Conservation (phyloP, 2,113 vertebrate species). For the Cyphomyrus plagiostoma region DNA sequence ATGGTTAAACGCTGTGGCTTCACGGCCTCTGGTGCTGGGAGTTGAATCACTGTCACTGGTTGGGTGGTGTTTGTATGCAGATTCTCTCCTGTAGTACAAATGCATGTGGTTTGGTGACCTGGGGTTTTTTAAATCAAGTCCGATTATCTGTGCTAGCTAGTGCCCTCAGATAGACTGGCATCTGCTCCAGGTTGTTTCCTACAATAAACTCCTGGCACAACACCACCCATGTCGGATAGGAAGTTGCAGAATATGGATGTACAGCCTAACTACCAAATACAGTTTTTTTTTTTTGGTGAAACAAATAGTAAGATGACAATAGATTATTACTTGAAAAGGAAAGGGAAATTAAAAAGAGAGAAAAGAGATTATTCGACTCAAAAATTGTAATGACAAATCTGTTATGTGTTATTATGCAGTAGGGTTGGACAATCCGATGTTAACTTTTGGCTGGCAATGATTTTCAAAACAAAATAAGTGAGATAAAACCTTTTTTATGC, state of each 20-base stretch:
- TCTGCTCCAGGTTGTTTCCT: neutral
- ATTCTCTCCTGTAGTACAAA: neutral
- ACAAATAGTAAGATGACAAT: neutral
- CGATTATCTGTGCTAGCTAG: neutral
- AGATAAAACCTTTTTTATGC: neutral
- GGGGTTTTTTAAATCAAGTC: neutral
- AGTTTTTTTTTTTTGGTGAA: neutral
- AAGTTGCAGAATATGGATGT: neutral
- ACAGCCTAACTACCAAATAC: neutral
- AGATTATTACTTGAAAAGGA: neutral
- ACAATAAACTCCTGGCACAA: neutral
- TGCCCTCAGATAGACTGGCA: neutral
- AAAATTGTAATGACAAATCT: neutral
- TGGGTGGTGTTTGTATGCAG: neutral
- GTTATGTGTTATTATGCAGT: neutral
- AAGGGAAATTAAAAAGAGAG: neutral
- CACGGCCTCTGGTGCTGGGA: neutral
- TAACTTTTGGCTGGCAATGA: neutral
- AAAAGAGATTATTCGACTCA: neutral
- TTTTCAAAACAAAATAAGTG: neutral
- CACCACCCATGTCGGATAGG: neutral
- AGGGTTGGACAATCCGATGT: neutral
- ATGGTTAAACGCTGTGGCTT: neutral
- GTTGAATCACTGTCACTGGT: neutral
- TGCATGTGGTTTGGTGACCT: neutral